Conservation (phyloP, 2,888 invertebrate genomes). For the Nomada fabriciana region DNA sequence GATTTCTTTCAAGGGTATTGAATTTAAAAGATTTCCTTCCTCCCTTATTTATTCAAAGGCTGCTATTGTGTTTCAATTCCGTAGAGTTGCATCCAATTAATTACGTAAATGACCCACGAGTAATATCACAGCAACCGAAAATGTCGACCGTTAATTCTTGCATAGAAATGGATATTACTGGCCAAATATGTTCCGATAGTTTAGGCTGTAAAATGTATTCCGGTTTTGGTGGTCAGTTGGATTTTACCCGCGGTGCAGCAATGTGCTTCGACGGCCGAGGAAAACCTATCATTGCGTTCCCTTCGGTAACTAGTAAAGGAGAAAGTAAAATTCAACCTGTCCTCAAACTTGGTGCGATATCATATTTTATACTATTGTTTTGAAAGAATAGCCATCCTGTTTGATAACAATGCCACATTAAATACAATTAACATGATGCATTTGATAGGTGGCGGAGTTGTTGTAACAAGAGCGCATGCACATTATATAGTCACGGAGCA, state of each 20-base stretch:
- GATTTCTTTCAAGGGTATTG: background rate
- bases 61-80: background rate
- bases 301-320: conserved; percentile 91
- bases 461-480: conserved; percentile 95
- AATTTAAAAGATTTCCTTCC: background rate
- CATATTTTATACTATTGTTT: background rate
- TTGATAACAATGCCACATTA: background rate
- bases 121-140: conserved; percentile 87
- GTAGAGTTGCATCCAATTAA: conserved; percentile 86
- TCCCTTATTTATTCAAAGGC: background rate
- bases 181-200: conserved; percentile 87
- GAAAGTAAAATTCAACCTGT: conserved; percentile 93
- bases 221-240: conserved; percentile 97
- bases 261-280: conserved; percentile 93
- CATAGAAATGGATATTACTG: conserved; percentile 88
- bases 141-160: conserved; percentile 89
- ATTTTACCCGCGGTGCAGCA: conserved; percentile 96
- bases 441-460: conserved; percentile 93
- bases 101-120: conserved; percentile 86
- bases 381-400: background rate
- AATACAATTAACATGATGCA: background rate
- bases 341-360: conserved; percentile 90
- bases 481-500: conserved; percentile 97
- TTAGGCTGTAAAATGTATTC: conserved; percentile 89
- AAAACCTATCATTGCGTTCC: conserved; percentile 96